Evolutionary conservation across 2,113 vertebrate species (phyloP).

Genomic region (Apteryx mantelli): DNA sequence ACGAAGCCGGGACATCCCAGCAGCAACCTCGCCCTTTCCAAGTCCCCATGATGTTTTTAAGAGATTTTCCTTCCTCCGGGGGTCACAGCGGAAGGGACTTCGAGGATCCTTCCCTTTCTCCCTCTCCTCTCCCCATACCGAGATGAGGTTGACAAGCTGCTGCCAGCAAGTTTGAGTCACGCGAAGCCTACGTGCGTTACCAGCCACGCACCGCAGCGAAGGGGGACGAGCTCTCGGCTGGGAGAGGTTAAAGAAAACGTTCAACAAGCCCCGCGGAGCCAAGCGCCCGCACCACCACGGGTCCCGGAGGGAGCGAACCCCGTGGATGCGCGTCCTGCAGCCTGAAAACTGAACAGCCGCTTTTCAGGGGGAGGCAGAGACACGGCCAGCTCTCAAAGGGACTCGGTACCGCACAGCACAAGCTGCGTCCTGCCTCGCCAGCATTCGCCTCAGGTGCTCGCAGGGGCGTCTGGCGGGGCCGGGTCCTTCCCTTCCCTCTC

Average conservation of each 20-base stretch:
- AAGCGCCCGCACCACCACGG: background rate
- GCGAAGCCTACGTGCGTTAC: background rate
- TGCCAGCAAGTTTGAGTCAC: background rate
- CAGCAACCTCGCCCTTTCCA: too few relatives aligned
- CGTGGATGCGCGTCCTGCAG: background rate
- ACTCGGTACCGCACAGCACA: background rate
- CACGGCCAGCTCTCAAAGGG: background rate
- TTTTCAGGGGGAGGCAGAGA: background rate
- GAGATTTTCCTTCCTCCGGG: background rate
- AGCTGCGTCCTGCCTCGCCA: background rate
- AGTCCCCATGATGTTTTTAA: accelerated
- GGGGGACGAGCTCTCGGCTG: background rate
- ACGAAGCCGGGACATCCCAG: background rate
- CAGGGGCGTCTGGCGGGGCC: background rate
- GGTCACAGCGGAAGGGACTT: background rate
- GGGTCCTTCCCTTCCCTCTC: background rate
- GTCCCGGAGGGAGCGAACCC: background rate
- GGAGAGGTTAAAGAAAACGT: background rate
- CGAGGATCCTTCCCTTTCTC: background rate
- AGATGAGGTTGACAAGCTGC: background rate
- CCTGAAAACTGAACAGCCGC: background rate
- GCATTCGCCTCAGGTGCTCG: background rate
- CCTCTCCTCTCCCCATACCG: background rate
- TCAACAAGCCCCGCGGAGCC: background rate
- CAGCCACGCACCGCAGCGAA: background rate